phyloP scores from a whole-genome alignment of 2,797 vertebrate genomes.

The Parauchenoglanis punctatus region DNA sequence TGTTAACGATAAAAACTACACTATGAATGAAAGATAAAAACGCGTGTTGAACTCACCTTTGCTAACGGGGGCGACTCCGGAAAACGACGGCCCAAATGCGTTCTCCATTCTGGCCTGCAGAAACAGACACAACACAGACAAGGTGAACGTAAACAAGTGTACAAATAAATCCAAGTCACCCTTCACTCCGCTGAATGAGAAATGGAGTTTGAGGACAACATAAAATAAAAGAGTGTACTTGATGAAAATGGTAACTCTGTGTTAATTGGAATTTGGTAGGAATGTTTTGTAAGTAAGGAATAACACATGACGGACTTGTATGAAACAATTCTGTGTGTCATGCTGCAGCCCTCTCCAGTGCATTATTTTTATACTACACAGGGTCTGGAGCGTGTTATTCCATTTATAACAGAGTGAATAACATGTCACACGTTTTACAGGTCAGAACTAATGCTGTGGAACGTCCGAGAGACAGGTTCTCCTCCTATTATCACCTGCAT shows the following conservation, averaged over 20 bases:
- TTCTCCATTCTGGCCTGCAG: slow-evolving; percentile 84
- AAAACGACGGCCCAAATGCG: slow-evolving; percentile 81
- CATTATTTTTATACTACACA: background rate
- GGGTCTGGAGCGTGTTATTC: background rate
- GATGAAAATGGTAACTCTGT: background rate
- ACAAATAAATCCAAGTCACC: background rate
- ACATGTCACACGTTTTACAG: background rate
- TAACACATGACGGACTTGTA: background rate
- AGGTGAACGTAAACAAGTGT: background rate
- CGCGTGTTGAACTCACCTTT: slow-evolving; percentile 74
- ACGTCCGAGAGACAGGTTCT: background rate
- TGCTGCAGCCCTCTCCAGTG: background rate
- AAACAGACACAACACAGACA: background rate
- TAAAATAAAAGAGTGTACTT: background rate
- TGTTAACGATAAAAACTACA: background rate
- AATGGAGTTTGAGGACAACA: background rate
- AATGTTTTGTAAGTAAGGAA: background rate
- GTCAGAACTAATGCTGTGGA: background rate
- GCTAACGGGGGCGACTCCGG: slow-evolving; percentile 81
- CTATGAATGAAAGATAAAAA: background rate
- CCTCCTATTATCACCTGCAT: background rate
- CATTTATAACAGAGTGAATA: background rate
- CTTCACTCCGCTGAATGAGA: background rate
- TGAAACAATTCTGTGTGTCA: background rate
- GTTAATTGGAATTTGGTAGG: background rate